These are phyloP conservation scores for Otis tarda DNA, from an alignment of 2,113 vertebrate species.

Conservation along the genomic window DNA sequence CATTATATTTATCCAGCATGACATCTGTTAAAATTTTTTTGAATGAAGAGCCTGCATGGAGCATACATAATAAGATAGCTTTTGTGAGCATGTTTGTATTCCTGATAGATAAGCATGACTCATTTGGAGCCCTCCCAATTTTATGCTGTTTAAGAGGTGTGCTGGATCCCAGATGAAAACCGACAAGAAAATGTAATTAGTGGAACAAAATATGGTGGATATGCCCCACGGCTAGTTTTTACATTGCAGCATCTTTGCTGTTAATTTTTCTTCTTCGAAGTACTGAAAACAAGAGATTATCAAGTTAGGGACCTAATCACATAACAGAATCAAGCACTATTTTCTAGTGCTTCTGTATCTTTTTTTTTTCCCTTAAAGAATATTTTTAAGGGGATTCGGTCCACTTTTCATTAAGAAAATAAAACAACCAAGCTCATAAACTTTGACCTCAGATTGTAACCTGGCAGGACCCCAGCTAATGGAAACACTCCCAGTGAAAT, in stretches of 20 bases:
- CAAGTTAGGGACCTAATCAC: slow-evolving; percentile 18
- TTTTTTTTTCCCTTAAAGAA: neutral
- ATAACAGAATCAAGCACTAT: neutral
- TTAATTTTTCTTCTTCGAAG: neutral
- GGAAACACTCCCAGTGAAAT: neutral
- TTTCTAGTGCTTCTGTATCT: neutral
- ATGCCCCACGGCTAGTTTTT: neutral
- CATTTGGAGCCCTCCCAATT: slow-evolving; percentile 35
- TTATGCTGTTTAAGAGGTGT: neutral
- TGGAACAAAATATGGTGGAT: slow-evolving; percentile 35
- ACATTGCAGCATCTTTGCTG: slow-evolving; percentile 17
- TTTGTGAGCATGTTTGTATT: slow-evolving; percentile 13
- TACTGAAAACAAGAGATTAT: slow-evolving; percentile 32
- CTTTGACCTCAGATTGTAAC: neutral
- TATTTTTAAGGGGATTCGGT: neutral
- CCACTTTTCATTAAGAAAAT: neutral
- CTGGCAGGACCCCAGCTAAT: neutral
- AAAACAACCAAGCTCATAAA: neutral
- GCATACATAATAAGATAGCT: slow-evolving; percentile 36
- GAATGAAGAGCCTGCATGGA: slow-evolving; percentile 28
- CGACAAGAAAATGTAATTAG: slow-evolving; percentile 54
- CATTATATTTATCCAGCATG: slow-evolving; percentile 57
- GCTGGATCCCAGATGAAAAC: slow-evolving; percentile 44
- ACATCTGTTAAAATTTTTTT: slow-evolving; percentile 63
- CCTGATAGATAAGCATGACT: slow-evolving; percentile 37